Evolutionary conservation across 2,888 invertebrate species (phyloP).

Genomic region (Drosophila mayaguana): DNA sequence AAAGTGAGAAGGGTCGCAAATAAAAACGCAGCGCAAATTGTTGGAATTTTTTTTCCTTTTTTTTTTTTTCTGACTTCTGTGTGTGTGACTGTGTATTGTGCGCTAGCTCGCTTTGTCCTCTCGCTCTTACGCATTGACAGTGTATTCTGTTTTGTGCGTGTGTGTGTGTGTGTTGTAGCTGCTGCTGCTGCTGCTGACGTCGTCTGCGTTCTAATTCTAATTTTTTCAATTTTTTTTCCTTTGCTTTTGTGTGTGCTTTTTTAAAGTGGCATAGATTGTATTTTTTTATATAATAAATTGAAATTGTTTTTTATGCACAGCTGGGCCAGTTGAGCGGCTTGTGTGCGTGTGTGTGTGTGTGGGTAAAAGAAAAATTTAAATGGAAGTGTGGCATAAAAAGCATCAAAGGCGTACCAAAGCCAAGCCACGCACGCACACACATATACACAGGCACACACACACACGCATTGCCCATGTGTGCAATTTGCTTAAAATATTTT

Average conservation of each 20-base stretch:
- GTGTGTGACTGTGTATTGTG: conserved; percentile 6
- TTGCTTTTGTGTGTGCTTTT: conserved; percentile 47
- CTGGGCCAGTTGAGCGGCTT: conserved; percentile 25
- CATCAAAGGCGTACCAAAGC: conserved; percentile 41
- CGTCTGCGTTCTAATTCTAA: conserved; percentile 65
- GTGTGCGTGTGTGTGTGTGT: conserved; percentile 9
- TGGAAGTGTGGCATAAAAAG: conserved; percentile 44
- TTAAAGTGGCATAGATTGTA: conserved; percentile 64
- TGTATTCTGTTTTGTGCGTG: conserved; percentile 34
- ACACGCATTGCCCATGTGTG: conserved; percentile 14
- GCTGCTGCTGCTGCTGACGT: conserved; percentile 47
- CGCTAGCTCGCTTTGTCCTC: conserved; percentile 4
- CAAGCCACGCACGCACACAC: conserved; percentile 27
- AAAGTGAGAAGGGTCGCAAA: conserved; percentile 50
- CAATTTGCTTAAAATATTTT: conserved; percentile 35
- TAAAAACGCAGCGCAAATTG: conserved; percentile 58
- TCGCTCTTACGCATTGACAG: conserved; percentile 16
- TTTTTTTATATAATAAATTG: conserved; percentile 62
- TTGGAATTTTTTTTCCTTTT: conserved; percentile 47
- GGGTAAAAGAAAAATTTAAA: conserved; percentile 25
- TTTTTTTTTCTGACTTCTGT: neutral
- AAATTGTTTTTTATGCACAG: conserved; percentile 57
- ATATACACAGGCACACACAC: conserved; percentile 1
- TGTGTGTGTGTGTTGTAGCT: conserved; percentile 37
- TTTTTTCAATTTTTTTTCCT: conserved; percentile 37